Conservation (phyloP, 2,797 vertebrate genomes). For the Acrossocheilus wenchowensis region DNA sequence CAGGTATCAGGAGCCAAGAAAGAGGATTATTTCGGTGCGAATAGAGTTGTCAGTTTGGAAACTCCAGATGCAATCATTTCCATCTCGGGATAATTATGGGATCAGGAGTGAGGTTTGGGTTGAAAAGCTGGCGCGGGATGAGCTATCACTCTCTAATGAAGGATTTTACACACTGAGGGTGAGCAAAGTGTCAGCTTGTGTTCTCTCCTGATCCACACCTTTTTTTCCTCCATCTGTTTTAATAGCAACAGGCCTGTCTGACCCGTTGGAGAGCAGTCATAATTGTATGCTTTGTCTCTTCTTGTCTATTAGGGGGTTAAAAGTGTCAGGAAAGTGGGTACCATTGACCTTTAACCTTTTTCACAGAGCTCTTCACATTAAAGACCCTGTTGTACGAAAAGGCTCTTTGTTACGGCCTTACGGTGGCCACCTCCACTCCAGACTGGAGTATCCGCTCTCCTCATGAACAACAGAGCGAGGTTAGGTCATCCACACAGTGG, state of each 20-base stretch:
- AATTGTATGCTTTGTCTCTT: constrained; percentile 58
- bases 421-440: constrained; percentile 44
- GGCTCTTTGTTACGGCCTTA: constrained; percentile 35
- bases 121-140: constrained; percentile 72
- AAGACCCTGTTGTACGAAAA: constrained; percentile 10
- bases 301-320: constrained; percentile 54
- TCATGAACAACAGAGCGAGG: constrained; percentile 24
- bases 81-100: constrained; percentile 78
- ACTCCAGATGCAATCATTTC: constrained; percentile 80
- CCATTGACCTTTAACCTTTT: constrained; percentile 59
- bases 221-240: constrained; percentile 35
- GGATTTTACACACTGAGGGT: constrained; percentile 74
- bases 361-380: constrained; percentile 34
- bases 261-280: constrained; percentile 40
- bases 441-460: constrained; percentile 21
- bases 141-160: constrained; percentile 80
- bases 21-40: constrained; percentile 82
- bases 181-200: constrained; percentile 65
- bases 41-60: constrained; percentile 83
- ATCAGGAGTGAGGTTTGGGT: constrained; percentile 72
- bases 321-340: constrained; percentile 49
- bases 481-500: not conserved
- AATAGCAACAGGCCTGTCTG: constrained; percentile 51
- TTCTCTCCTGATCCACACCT: constrained; percentile 33
- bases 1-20: constrained; percentile 79